These are phyloP conservation scores for Marasmarcha lunaedactyla DNA, from an alignment of 2,888 invertebrate genomes.

Conservation along the genomic window DNA sequence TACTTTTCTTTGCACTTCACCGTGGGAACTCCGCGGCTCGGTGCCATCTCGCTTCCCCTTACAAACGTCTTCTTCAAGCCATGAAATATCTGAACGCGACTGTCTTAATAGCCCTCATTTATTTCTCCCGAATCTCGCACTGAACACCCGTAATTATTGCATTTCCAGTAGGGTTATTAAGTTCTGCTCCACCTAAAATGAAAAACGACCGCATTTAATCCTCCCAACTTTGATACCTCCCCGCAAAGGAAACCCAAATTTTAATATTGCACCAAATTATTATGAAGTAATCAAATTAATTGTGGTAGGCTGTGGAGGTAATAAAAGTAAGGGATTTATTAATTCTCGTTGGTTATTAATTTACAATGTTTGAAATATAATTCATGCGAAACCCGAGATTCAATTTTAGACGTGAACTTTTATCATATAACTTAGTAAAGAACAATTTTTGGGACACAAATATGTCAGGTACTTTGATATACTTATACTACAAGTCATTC, in stretches of 20 bases:
- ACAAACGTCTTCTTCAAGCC: constrained; percentile 63
- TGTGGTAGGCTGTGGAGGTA: constrained; percentile 18
- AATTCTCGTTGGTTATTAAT: not conserved
- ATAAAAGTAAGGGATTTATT: not conserved
- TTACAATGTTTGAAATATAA: not conserved
- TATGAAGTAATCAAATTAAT: constrained; percentile 52
- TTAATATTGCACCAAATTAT: constrained; percentile 57
- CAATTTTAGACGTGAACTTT: no score
- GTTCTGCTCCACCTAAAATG: constrained; percentile 65
- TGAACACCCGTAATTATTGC: constrained; percentile 64
- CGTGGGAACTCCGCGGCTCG: constrained; percentile 54
- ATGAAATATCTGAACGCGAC: constrained; percentile 66
- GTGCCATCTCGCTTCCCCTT: constrained; percentile 30
- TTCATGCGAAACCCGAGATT: no score
- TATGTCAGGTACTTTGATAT: no score
- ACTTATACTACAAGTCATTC: no score
- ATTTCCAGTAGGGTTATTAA: constrained; percentile 65
- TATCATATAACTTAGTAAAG: no score
- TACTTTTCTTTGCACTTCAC: constrained; percentile 31
- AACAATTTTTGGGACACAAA: no score
- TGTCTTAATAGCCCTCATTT: constrained; percentile 66
- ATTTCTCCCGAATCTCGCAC: constrained; percentile 64
- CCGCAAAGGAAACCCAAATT: constrained; percentile 48
- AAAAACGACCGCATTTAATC: constrained; percentile 64
- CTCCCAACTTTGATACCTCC: constrained; percentile 62